Percentiles rank a stretch among this genome's conserved stretches.
Evolutionary conservation across 2,113 vertebrate species (phyloP).

Genomic region (Ardeotis arabs): DNA sequence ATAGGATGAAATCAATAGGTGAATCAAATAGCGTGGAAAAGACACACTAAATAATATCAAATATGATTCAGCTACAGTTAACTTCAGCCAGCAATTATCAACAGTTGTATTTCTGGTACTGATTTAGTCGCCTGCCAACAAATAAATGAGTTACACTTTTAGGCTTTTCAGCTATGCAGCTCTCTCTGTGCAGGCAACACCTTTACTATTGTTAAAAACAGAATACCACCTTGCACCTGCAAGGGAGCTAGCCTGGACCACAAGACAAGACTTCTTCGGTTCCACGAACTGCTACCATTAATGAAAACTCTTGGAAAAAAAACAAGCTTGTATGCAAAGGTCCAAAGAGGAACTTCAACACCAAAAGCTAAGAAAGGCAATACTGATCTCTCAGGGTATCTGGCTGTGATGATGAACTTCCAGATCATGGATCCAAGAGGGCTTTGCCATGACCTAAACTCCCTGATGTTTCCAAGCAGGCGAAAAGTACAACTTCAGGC

Average conservation of each 20-base stretch:
- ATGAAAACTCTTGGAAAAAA: background rate
- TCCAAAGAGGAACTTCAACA: background rate
- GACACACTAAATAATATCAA: background rate
- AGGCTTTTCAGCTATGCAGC: rapidly evolving
- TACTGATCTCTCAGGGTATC: background rate
- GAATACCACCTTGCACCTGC: too few relatives aligned
- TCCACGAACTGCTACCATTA: background rate
- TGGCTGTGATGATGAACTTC: background rate
- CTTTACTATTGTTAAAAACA: background rate
- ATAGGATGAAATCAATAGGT: background rate
- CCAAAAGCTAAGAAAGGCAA: background rate
- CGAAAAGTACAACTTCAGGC: background rate
- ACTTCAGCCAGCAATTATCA: background rate
- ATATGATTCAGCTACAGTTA: background rate
- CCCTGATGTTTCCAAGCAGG: background rate
- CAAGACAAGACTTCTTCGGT: background rate
- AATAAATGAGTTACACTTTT: background rate
- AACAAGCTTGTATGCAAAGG: background rate
- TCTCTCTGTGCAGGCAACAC: background rate
- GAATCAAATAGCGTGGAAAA: background rate
- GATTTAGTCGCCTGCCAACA: too few relatives aligned
- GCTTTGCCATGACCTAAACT: background rate
- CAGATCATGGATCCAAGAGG: background rate
- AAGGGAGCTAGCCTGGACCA: rapidly evolving
- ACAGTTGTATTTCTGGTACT: background rate